Evolutionary conservation across 2,888 invertebrate genomes (phyloP), one percentile per base, ranked within the genome.

Genomic region (Galeruca laticollis): DNA sequence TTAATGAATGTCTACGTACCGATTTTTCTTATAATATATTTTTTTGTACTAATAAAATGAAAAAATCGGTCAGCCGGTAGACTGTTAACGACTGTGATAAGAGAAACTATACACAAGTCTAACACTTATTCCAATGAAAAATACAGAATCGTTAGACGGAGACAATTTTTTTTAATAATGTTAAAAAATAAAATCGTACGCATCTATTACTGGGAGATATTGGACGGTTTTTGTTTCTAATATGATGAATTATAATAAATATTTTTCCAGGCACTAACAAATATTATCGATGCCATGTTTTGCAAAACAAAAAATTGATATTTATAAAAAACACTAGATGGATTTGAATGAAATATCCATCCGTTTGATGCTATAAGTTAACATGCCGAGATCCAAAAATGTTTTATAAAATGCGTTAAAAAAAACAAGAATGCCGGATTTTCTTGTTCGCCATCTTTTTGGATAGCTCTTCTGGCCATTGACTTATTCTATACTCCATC

Each of bases 1-100:
- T 18, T 47, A 26, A 15, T 54, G 40, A 10, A 15, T 51, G 49
- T 62, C 52, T 52, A 9, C 20, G 9, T 18, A 52, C 62, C 31
- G 26, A 49, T 62, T 18, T 49, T 62, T 21, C 51, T 8, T 51
- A 51, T 43, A 43, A n/a, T n/a, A n/a, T n/a, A n/a, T n/a, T 43
- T 43, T 40, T 40, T 43, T 43, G 0, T 10, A 40, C 13, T 40
- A 40, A n/a, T 40, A 40, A 40, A 40, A 40, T 40, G 40, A n/a
- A 40, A n/a, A n/a, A 40, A 40, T 40, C 40, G n/a, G 40, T 40
- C 3, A 40, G 13, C 1, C 40, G 13, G n/a, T 40, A 9, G 40
- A 40, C 40, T n/a, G n/a, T 40, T 40, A 40, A 35, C n/a, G 6
- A 47, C 43, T 47, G 43, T 47, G 43, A 47, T 47, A 47, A 47